Base-by-base conservation (phyloP, 2,888 invertebrate species). In the Acleris laterana region DNA sequence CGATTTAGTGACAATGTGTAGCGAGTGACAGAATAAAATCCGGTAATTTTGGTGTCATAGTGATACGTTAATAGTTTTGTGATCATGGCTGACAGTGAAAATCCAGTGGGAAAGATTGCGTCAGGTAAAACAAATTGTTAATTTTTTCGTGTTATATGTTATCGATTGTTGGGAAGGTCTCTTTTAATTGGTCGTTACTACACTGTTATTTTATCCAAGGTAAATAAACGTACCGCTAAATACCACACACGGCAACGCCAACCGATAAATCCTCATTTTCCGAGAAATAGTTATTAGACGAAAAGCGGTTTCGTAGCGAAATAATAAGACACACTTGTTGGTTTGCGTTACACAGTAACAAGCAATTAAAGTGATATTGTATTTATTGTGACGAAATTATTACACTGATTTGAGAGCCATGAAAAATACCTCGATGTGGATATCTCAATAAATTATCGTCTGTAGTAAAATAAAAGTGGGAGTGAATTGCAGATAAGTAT, bases 1-100 rank as follows among this genome's bases (percentile, higher is more conserved):
- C 73, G 72, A 78, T 80, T 79, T 79, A 75, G 73, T 74, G 71
- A 70, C 71, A 74, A 78, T 80, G 76, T 75, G 72, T 65, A 70
- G 70, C 71, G 58, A 56, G 73, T 75, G 75, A 74, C 69, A 72
- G 59, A 70, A 71, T 61, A 61, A 56, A 61, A 56, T 25, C 20
- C 55, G 32, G 55, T 61, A 20, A 61, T 56, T 65, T 55, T 55
- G 20, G 64, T 62, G 62, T 25, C 52, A 28, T 28, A 46, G 28
- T 63, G 22, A 68, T 71, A 59, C 58, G 70, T 22, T 42, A 16
- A 22, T 53, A 38, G 42, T 50, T 46, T 19, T 20, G 25, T 58
- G 61, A 62, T 11, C 22, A 69, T 69, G 66, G 60, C 62, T 28
- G 69, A 60, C 48, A 52, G 28, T 61, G 76, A 75, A 68, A 73